Base-by-base conservation (phyloP, 92 coral and sea anemone genomes). In the Desmophyllum pertusum region DNA sequence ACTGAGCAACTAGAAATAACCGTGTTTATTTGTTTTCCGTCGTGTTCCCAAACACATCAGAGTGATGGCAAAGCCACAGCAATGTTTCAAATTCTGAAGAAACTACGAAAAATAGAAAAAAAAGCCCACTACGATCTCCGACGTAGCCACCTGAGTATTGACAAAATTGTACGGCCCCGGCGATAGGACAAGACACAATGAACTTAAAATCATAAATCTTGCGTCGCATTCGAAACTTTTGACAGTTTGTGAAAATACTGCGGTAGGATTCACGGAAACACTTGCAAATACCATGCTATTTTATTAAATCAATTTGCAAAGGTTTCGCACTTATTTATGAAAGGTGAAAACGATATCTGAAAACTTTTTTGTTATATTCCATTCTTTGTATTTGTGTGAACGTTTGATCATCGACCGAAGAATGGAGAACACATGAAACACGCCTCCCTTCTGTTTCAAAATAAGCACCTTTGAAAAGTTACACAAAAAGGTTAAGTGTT, bases 161-260 rank as follows among this genome's bases (percentile, higher is more conserved):
- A 42, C 55, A 38, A 52, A 48, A 50, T 50, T 48, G 67, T 23
- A 23, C 36, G 36, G 40, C 14, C 29, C 40, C 74, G 37, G 67
- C 55, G 67, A 67, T 68, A 46, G 84, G 66, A 19, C 17, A 23
- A 74, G 35, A 42, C 38, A 80, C 84, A 80, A 80, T 80, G 38
- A 68, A 80, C 46, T 68, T 48, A 0, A 80, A 80, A 80, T 80
- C 84, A 80, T 80, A 80, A 80, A 80, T 80, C 84, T 68, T 69
- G 77, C 67, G 42, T 48, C 38, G 0, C 65, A 36, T 14, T 35
- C 76, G 67, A 51, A 68, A 37, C 36, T 11, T 51, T 67, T 68
- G 84, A 80, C 84, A 69, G 48, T 50, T 69, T 36, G 25, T 80
- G 51, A 36, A 67, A 48, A 51, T 30, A 42, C 63, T 39, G 83